Evolutionary conservation across 2,113 vertebrate genomes (phyloP).

Genomic region (Cyanoderma ruficeps): DNA sequence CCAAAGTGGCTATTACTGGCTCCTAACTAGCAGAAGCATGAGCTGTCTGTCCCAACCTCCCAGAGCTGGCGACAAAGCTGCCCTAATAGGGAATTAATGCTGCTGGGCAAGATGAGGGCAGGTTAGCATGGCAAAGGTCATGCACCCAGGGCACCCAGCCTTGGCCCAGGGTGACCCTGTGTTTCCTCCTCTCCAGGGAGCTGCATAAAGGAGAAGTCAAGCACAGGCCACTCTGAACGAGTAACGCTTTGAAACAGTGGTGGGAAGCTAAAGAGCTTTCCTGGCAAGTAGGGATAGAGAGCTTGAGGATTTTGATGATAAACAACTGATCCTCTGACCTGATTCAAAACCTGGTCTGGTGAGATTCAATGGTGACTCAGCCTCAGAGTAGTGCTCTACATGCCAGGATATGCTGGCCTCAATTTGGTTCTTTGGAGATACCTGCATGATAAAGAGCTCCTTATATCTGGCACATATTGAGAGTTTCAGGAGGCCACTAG

Average conservation of each 20-base stretch:
- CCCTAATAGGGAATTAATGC: conserved; percentile 5
- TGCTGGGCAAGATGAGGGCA: not conserved
- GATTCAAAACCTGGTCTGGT: conserved; percentile 2
- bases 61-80: not conserved
- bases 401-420: not conserved
- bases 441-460: not conserved
- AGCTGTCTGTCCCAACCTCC: conserved; percentile 15
- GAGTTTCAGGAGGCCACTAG: not conserved
- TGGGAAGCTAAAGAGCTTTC: not conserved
- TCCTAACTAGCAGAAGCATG: conserved; percentile 7
- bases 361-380: conserved; percentile 26
- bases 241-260: not conserved
- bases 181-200: not conserved
- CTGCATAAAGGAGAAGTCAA: not conserved
- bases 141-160: not conserved
- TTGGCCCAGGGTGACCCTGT: fast-evolving
- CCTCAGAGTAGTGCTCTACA: not conserved
- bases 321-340: conserved; percentile 26
- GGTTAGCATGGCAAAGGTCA: conserved; percentile 57
- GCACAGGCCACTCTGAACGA: not conserved
- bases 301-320: not conserved
- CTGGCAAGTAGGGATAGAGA: not conserved
- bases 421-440: conserved; percentile 13
- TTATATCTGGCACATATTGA: not conserved
- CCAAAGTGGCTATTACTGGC: conserved; percentile 10